Conservation (phyloP, 2,113 vertebrate species). For the Onychostruthus taczanowskii region DNA sequence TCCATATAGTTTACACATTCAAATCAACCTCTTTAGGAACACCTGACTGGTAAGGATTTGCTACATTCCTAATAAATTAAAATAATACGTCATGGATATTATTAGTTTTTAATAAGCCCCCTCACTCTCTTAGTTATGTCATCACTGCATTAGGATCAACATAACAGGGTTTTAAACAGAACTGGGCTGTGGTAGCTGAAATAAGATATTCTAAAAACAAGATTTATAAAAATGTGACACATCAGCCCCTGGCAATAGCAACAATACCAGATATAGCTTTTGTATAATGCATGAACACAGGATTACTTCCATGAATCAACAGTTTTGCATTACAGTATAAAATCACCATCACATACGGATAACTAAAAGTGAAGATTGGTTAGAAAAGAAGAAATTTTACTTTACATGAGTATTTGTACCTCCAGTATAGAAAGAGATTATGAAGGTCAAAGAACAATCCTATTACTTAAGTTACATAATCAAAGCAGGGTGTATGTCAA, state of each 20-base stretch:
- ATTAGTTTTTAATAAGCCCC: not conserved
- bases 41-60: not conserved
- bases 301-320: slow-evolving; percentile 52
- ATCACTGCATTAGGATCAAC: slow-evolving; percentile 9
- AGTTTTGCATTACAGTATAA: slow-evolving; percentile 11
- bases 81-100: not conserved
- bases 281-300: slow-evolving; percentile 39
- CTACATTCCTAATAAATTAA: not conserved
- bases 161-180: slow-evolving; percentile 4
- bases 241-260: slow-evolving; percentile 33
- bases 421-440: not conserved
- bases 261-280: slow-evolving; percentile 21
- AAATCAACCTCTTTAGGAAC: not conserved
- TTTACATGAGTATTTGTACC: not conserved
- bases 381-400: not conserved
- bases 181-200: slow-evolving; percentile 19
- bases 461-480: slow-evolving; percentile 31
- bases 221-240: slow-evolving; percentile 28
- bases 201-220: slow-evolving; percentile 36
- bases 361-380: not conserved
- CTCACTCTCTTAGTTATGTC: not conserved
- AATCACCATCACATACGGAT: not conserved
- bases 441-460: slow-evolving; percentile 35
- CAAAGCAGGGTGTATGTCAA: not conserved
- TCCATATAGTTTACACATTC: not conserved